phyloP scores from a whole-genome alignment of 2,888 invertebrate species.

The Eilema sororculum region DNA sequence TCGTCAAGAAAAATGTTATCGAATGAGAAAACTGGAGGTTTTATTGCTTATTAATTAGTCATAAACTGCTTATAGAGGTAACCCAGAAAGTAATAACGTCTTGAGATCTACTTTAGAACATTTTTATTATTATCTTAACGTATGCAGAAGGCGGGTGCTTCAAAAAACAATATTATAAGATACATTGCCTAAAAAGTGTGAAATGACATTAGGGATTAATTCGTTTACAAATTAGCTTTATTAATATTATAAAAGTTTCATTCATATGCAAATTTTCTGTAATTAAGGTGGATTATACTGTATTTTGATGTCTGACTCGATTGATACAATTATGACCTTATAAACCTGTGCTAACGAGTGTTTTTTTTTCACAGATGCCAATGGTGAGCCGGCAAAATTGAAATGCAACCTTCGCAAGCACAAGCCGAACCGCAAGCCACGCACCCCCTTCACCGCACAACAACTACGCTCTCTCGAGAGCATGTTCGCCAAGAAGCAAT shows the following conservation, averaged over 20 bases:
- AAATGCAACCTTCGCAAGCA: slow-evolving; percentile 98
- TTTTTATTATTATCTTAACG: slow-evolving; percentile 32
- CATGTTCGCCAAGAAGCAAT: slow-evolving; percentile 99
- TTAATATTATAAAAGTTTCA: slow-evolving; percentile 29
- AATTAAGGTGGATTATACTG: background rate
- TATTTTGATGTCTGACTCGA: background rate
- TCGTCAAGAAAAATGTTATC: slow-evolving; percentile 30
- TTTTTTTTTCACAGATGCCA: slow-evolving; percentile 84
- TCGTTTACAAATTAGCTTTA: slow-evolving; percentile 47
- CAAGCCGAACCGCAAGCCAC: slow-evolving; percentile 98
- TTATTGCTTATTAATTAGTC: slow-evolving; percentile 44
- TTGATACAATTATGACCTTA: background rate
- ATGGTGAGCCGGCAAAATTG: slow-evolving; percentile 93
- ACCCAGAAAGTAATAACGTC: slow-evolving; percentile 25
- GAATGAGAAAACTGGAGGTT: slow-evolving; percentile 31
- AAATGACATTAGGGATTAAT: slow-evolving; percentile 31
- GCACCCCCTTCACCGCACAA: slow-evolving; percentile 99
- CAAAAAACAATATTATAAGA: slow-evolving; percentile 23
- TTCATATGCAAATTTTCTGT: slow-evolving; percentile 2
- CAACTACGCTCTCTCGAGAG: slow-evolving; percentile 97
- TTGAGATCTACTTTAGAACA: slow-evolving; percentile 26
- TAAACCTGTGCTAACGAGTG: slow-evolving; percentile 5
- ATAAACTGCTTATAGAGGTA: slow-evolving; percentile 41
- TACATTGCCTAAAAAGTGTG: slow-evolving; percentile 4
- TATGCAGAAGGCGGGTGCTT: slow-evolving; percentile 40